Evolutionary conservation across 2,113 vertebrate species (phyloP), one percentile per base, ranked within the genome.

Genomic region (Anoura caudifer): DNA sequence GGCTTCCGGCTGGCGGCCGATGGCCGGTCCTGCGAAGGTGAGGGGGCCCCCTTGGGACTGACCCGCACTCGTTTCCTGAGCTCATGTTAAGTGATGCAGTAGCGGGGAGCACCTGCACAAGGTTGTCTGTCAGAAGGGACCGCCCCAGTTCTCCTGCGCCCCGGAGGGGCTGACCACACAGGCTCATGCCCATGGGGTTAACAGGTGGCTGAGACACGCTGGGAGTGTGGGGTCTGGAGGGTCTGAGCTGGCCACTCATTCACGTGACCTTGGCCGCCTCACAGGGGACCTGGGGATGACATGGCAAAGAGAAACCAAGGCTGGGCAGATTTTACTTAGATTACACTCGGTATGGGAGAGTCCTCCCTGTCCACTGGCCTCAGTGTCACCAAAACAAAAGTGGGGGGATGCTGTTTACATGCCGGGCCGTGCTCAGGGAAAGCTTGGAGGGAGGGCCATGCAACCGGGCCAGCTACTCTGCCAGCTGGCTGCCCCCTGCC

Each of bases 1-100:
- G 99, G 99, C 95, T 99, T 99, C 98, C 99, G 98, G 77, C 98
- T 99, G 47, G 98, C 99, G 0, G 4, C 43, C 28, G 99, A 99
- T 0, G 98, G 98, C 61, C 99, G 99, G 82, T 99, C 99, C 3
- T 99, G 99, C 92, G 99, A 99, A 82, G 99, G 99, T 99, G 98
- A 15, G 33, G n/a, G 1, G 19, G 0, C 20, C 33, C 0, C 0
- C 4, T 1, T 1, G 38, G 61, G 63, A 41, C 22, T 0, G 19
- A 0, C 26, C 14, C 17, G 2, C 5, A 2, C 9, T 10, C 0
- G 2, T 43, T 4, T 45, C 50, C 26, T 15, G 0, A n/a, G 59
- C 41, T 1, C 3, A 0, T 0, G 0, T 11, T n/a, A 28, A 33
- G 0, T 0, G 11, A 2, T 10, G 0, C 0, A 1, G 31, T 0